Percentiles rank a stretch among this genome's conserved stretches.
These are phyloP conservation scores for Dreissena polymorpha DNA, from an alignment of 1,140 invertebrate species.

Conservation along the genomic window DNA sequence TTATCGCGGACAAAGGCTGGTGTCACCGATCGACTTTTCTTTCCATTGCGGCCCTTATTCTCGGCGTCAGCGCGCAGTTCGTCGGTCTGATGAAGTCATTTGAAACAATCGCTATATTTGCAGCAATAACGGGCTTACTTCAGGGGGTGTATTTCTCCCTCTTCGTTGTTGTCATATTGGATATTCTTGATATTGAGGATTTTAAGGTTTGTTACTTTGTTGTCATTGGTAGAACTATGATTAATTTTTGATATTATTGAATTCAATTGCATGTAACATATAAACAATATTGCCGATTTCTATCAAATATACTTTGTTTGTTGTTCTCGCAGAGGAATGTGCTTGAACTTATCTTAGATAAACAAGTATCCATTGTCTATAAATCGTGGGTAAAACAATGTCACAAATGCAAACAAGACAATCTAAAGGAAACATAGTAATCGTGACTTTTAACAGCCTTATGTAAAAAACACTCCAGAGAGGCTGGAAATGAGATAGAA, in stretches of 20 bases:
- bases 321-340: no score
- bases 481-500: no score
- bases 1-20: slow-evolving; percentile 29
- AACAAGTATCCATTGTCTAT: no score
- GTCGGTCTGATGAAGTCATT: slow-evolving; percentile 16
- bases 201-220: slow-evolving; percentile 37
- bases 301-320: no score
- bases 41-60: slow-evolving; percentile 1
- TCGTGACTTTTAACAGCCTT: no score
- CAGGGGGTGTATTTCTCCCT: slow-evolving; percentile 45
- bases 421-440: no score
- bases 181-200: slow-evolving; percentile 28
- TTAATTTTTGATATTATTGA: background rate
- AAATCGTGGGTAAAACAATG: no score
- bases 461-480: no score
- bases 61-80: slow-evolving; percentile 22
- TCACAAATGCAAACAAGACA: no score
- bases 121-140: slow-evolving; percentile 22
- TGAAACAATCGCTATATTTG: slow-evolving; percentile 23
- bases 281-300: background rate
- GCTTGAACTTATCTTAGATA: no score
- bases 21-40: slow-evolving; percentile 26
- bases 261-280: background rate
- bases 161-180: slow-evolving; percentile 35
- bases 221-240: background rate